These are phyloP conservation scores for Cepaea nemoralis DNA, from an alignment of 1,140 invertebrate genomes.

Conservation along the genomic window DNA sequence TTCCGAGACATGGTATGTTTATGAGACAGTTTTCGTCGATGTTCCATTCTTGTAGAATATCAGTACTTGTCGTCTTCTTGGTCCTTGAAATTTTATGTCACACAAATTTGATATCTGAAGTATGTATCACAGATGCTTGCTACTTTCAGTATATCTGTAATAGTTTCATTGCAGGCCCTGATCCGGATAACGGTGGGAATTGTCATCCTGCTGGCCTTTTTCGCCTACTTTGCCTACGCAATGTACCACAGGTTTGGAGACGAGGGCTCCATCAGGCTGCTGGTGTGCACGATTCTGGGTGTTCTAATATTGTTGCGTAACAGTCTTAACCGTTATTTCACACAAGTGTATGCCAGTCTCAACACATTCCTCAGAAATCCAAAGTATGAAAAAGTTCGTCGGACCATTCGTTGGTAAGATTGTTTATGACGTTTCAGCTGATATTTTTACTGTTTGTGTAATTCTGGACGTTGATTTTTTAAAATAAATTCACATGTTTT, in stretches of 20 bases:
- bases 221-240: conserved; percentile 48
- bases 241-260: conserved; percentile 58
- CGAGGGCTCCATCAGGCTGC: conserved; percentile 58
- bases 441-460: too few species aligned
- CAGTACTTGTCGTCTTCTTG: too few species aligned
- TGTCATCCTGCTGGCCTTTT: conserved; percentile 40
- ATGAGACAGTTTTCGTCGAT: too few species aligned
- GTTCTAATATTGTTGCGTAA: not conserved
- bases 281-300: conserved; percentile 49
- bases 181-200: not conserved
- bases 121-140: too few species aligned
- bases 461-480: too few species aligned
- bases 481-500: too few species aligned
- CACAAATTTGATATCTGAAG: too few species aligned
- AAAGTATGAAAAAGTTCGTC: not conserved
- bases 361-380: not conserved
- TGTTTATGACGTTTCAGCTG: too few species aligned
- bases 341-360: not conserved
- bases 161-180: not conserved
- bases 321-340: not conserved
- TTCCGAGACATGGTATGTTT: too few species aligned
- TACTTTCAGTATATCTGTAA: too few species aligned
- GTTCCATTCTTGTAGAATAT: too few species aligned
- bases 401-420: conserved; percentile 20
- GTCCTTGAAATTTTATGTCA: too few species aligned